These are phyloP conservation scores for Calephelis virginiensis DNA, from an alignment of 1,140 invertebrate species.

Conservation along the genomic window DNA sequence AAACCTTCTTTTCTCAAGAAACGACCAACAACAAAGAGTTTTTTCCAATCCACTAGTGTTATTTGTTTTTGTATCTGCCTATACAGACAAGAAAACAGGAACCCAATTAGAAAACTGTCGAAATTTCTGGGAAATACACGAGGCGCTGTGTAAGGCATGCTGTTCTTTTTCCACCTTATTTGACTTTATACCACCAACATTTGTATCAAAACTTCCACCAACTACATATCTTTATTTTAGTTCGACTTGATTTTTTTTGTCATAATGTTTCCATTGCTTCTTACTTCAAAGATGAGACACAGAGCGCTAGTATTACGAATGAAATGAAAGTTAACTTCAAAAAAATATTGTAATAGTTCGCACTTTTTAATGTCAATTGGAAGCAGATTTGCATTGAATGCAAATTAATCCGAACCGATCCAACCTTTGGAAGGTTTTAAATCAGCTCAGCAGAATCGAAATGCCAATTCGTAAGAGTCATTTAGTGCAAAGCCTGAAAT, in stretches of 20 bases:
- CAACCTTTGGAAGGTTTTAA: conserved; percentile 11
- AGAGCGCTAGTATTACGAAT: not conserved
- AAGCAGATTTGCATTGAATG: conserved; percentile 4
- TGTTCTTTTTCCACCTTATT: conserved; percentile 7
- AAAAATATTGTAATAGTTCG: not conserved
- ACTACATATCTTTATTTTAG: not conserved
- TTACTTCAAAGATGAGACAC: not conserved
- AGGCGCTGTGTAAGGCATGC: conserved; percentile 1
- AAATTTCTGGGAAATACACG: conserved; percentile 1
- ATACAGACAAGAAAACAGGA: not conserved
- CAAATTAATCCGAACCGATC: conserved; percentile 14
- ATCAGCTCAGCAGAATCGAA: conserved; percentile 9
- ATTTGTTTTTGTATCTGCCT: not conserved
- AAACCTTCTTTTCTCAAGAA: too few species aligned
- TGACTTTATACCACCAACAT: not conserved
- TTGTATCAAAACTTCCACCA: conserved; percentile 2
- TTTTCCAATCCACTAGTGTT: not conserved
- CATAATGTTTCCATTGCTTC: not conserved
- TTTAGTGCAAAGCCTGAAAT: conserved; percentile 1
- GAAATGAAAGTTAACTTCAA: not conserved
- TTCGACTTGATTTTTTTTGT: not conserved
- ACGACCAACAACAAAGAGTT: too few species aligned
- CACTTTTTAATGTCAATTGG: conserved; percentile 3
- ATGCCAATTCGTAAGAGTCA: conserved; percentile 10
- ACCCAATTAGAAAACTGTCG: conserved; percentile 10